A percentile compares a stretch with the other conserved stretches of the same genome.
These are phyloP conservation scores for Zenarchopterus dispar DNA, from an alignment of 2,797 vertebrate genomes.

Conservation along the genomic window DNA sequence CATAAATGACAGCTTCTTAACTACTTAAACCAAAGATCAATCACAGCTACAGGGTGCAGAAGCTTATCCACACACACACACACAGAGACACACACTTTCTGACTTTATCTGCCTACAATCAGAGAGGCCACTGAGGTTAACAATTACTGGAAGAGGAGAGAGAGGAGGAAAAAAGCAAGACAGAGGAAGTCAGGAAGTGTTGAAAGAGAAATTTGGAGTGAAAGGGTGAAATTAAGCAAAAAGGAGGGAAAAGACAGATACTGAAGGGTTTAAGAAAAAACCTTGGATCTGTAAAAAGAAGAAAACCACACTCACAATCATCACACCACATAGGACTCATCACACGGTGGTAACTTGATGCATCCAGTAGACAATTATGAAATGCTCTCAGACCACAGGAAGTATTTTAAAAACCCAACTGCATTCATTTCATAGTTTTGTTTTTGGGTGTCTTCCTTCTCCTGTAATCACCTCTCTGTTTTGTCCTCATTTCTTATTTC, in stretches of 20 bases:
- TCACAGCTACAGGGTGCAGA: slow-evolving; percentile 40
- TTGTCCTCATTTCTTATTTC: slow-evolving; percentile 25
- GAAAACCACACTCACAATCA: slow-evolving; percentile 20
- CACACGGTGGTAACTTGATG: slow-evolving; percentile 45
- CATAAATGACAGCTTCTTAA: slow-evolving; percentile 58
- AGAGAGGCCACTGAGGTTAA: slow-evolving; percentile 60
- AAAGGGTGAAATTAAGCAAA: slow-evolving; percentile 31
- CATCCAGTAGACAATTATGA: slow-evolving; percentile 42
- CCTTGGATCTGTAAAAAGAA: slow-evolving; percentile 19
- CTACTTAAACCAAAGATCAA: slow-evolving; percentile 61
- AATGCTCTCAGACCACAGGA: slow-evolving; percentile 39
- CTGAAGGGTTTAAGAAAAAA: slow-evolving; percentile 8
- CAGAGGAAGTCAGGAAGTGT: slow-evolving; percentile 4
- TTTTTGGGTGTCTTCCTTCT: slow-evolving; percentile 22
- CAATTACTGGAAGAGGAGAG: slow-evolving; percentile 63
- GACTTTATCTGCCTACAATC: slow-evolving; percentile 71
- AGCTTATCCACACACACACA: slow-evolving; percentile 12
- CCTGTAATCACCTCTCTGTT: slow-evolving; percentile 44
- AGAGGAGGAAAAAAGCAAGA: neutral
- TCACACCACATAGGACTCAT: slow-evolving; percentile 31
- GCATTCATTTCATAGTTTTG: slow-evolving; percentile 43
- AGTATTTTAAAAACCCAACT: slow-evolving; percentile 55
- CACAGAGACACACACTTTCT: slow-evolving; percentile 3
- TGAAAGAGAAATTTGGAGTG: slow-evolving; percentile 9
- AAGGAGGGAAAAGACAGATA: slow-evolving; percentile 4